These are phyloP conservation scores for Peribatodes rhomboidaria DNA, from an alignment of 2,888 invertebrate species.

Conservation along the genomic window DNA sequence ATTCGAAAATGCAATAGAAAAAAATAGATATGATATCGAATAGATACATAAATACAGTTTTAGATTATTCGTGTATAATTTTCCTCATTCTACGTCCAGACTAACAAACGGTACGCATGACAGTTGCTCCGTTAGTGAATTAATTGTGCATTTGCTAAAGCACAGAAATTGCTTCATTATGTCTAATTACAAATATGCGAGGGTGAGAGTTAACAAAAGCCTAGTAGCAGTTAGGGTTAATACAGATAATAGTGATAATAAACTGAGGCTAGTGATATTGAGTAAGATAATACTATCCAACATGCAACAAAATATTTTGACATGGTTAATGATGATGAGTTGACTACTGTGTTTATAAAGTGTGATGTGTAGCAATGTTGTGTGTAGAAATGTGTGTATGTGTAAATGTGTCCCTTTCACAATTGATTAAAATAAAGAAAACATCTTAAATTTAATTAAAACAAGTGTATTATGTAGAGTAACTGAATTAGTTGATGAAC, in stretches of 20 bases:
- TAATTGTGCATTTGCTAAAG: constrained; percentile 80
- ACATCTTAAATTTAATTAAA: constrained; percentile 75
- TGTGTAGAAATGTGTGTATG: constrained; percentile 41
- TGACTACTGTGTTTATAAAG: constrained; percentile 38
- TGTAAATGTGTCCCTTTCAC: constrained; percentile 36
- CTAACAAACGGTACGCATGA: constrained; percentile 82
- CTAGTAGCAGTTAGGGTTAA: constrained; percentile 57
- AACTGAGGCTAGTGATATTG: constrained; percentile 3
- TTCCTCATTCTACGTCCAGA: constrained; percentile 64
- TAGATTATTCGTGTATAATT: constrained; percentile 63
- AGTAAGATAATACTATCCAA: constrained; percentile 41
- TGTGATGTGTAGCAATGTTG: constrained; percentile 48
- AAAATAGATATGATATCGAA: constrained; percentile 67
- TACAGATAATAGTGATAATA: constrained; percentile 52
- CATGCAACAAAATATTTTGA: constrained; percentile 47
- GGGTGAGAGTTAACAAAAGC: constrained; percentile 66
- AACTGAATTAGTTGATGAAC: constrained; percentile 80
- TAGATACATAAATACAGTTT: constrained; percentile 66
- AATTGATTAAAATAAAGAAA: constrained; percentile 70
- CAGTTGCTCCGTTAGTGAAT: constrained; percentile 78
- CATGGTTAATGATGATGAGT: constrained; percentile 44
- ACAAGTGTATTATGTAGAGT: constrained; percentile 78
- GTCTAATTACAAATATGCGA: constrained; percentile 67
- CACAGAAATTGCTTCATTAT: constrained; percentile 66
- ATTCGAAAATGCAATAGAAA: constrained; percentile 73